Base-by-base conservation (phyloP, 2,888 invertebrate species). In the Poecilus cupreus region DNA sequence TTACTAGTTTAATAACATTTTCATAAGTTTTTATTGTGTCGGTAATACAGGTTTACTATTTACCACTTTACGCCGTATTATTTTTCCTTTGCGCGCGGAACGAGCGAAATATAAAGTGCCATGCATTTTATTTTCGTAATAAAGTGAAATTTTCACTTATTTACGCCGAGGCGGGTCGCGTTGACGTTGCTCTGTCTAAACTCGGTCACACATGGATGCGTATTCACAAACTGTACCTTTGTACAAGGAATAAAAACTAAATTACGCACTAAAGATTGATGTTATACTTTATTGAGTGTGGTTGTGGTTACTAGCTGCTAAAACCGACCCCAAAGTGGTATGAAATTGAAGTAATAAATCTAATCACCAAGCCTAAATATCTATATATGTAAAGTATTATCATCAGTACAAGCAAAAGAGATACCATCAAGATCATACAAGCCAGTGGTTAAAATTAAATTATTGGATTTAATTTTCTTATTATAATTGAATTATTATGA, bases 61-160 rank as follows among this genome's bases (percentile, higher is more conserved):
- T 49, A 32, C 75, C 51, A 51, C 75, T 49, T 51, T 49, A 54
- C 18, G 74, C 16, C 11, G 72, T 75, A 51, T 75, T 75, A 75
- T 75, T 74, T 51, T 75, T 75, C 51, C 32, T 24, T 39, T 37
- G 18, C 24, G 75, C 22, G 39, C 20, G 46, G 10, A 57, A 60
- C 64, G 77, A 60, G 43, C 10, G 57, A 46, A 43, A 46, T 51
- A 76, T 77, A 77, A 76, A 76, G 39, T 57, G 39, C 18, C 54
- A n/a, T 60, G 77, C 64, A 77, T 60, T 78, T 78, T 78, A 78
- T 78, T 68, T 49, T 68, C 49, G 78, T 78, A 78, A 78, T 78
- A 78, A 78, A 78, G 64, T 77, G 77, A 77, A 77, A 57, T 78
- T 78, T 78, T 78, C 78, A 78, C 78, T 78, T 68, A 68, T 51